Evolutionary conservation across 2,888 invertebrate genomes (phyloP).

Genomic region (Drosophila parthenogenetica): DNA sequence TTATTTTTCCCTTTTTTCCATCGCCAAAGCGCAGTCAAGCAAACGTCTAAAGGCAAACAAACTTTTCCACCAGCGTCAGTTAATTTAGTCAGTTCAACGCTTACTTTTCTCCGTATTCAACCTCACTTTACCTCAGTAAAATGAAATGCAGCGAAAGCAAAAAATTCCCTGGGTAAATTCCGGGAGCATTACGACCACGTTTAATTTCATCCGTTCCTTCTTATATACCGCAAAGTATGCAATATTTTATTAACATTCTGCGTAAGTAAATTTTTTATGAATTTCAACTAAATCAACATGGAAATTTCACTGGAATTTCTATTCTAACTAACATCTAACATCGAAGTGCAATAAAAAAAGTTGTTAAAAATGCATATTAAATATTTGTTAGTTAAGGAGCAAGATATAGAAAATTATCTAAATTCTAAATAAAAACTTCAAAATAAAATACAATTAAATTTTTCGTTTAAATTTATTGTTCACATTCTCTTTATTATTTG

Average conservation of each 20-base stretch:
- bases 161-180: conserved; percentile 44
- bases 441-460: too few relatives aligned
- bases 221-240: conserved; percentile 42
- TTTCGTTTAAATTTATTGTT: too few relatives aligned
- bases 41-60: conserved; percentile 75
- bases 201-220: conserved; percentile 60
- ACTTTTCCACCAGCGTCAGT: conserved; percentile 70
- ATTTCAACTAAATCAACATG: conserved; percentile 69
- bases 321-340: conserved; percentile 71
- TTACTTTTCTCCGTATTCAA: conserved; percentile 12
- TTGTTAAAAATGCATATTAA: too few relatives aligned
- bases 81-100: conserved; percentile 79
- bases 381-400: too few relatives aligned
- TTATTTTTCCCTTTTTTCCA: conserved; percentile 22
- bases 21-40: conserved; percentile 51
- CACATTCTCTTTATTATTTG: too few relatives aligned
- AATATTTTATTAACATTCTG: conserved; percentile 17
- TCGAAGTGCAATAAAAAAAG: too few relatives aligned
- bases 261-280: conserved; percentile 57
- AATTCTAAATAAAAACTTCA: too few relatives aligned
- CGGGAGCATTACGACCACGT: conserved; percentile 54
- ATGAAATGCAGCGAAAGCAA: conserved; percentile 17
- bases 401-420: too few relatives aligned
- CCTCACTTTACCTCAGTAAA: conserved; percentile 19
- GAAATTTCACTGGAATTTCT: conserved; percentile 48